Conservation (phyloP, 2,888 invertebrate genomes). For the Teinopalpus imperialis region DNA sequence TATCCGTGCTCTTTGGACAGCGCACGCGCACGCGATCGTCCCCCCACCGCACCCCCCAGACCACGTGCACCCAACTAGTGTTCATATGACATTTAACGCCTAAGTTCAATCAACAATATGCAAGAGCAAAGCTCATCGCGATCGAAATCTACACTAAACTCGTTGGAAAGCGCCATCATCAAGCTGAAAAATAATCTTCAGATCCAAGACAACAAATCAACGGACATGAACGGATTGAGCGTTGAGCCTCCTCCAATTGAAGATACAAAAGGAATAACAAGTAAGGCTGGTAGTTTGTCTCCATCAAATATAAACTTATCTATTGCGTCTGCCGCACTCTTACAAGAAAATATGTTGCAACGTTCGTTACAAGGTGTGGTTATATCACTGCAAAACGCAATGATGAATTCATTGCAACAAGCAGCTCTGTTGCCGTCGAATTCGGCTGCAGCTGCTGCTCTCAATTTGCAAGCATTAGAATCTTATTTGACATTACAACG, state of each 20-base stretch:
- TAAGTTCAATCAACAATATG: slow-evolving; percentile 50
- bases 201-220: slow-evolving; percentile 70
- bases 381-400: slow-evolving; percentile 90
- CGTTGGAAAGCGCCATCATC: slow-evolving; percentile 78
- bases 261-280: slow-evolving; percentile 64
- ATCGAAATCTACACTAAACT: slow-evolving; percentile 72
- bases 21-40: slow-evolving; percentile 70
- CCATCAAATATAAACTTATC: slow-evolving; percentile 69
- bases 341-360: slow-evolving; percentile 85
- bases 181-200: slow-evolving; percentile 78
- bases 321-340: slow-evolving; percentile 82
- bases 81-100: slow-evolving; percentile 38
- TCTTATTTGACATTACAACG: slow-evolving; percentile 92
- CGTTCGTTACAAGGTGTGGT: slow-evolving; percentile 91
- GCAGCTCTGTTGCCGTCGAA: slow-evolving; percentile 91
- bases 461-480: slow-evolving; percentile 92
- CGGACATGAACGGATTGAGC: slow-evolving; percentile 64
- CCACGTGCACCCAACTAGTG: slow-evolving; percentile 57
- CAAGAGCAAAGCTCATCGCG: slow-evolving; percentile 77
- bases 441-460: slow-evolving; percentile 91
- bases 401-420: slow-evolving; percentile 92
- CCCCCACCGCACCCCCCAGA: slow-evolving; percentile 55
- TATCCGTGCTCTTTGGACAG: slow-evolving; percentile 45
- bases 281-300: slow-evolving; percentile 69
- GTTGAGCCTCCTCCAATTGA: slow-evolving; percentile 61